Evolutionary conservation across 53 echinoderm and acorn worm genomes (phyloP), one percentile per base, ranked within the genome.

Genomic region (Crossaster papposus): DNA sequence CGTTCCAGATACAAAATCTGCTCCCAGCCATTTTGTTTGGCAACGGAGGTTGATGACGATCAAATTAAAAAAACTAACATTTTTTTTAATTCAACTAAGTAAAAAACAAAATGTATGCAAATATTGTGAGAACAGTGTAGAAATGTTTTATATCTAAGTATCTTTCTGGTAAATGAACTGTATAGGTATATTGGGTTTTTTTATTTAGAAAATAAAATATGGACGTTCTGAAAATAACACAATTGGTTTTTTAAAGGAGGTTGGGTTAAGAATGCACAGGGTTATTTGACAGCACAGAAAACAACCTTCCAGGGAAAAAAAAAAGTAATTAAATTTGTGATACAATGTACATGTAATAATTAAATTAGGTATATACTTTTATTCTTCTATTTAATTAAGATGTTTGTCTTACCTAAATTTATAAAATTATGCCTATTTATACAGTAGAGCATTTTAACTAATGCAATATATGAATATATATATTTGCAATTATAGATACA

Each of bases 61-160:
- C 15, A 18, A 32, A 34, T 33, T 44, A 44, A 44, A 44, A 44
- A 44, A 9, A 44, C 5, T 7, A 44, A 44, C 5, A 44, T 44
- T 9, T 44, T 9, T 7, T 7, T 5, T 44, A 7, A 44, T 7
- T 7, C 44, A 44, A 44, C 5, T 7, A 44, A 44, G 9, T 7
- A 0, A 74, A 52, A 72, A 30, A 18, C 15, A 83, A 17, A 36
- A 4, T 11, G 53, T 65, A 70, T 20, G 85, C 51, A 85, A 77
- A 87, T 86, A 77, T 62, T 87, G 36, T 51, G 24, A 31, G 73
- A 14, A 8, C 5, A 35, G 54, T n/a, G n/a, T 30, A 35, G 17
- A 77, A 76, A 54, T 87, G 62, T 87, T 87, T 87, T 75, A 77
- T 75, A 77, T 87, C 4, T 35, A 75, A 87, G 85, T 18, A 87